These are phyloP conservation scores for Ligdia adustata DNA, from an alignment of 2,888 invertebrate genomes.

Conservation along the genomic window DNA sequence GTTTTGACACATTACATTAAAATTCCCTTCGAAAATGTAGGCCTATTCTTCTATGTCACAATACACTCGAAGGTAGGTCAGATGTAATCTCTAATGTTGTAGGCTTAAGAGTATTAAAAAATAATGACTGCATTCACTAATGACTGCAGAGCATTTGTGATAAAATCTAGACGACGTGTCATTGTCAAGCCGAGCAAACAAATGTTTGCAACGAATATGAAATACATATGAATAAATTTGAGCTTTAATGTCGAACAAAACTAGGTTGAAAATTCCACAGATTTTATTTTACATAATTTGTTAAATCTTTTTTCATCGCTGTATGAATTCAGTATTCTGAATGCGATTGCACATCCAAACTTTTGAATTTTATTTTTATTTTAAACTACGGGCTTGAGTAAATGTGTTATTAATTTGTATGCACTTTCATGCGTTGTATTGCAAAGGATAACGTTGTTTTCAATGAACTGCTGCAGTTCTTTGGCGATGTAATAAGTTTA, in stretches of 20 bases:
- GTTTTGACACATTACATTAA: constrained; percentile 14
- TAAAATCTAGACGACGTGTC: constrained; percentile 64
- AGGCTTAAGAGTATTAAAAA: constrained; percentile 15
- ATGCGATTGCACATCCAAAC: constrained; percentile 21
- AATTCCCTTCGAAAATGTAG: constrained; percentile 8
- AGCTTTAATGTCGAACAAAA: constrained; percentile 3
- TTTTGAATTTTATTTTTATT: constrained; percentile 21
- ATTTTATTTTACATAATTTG: constrained; percentile 28
- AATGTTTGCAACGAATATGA: constrained; percentile 38
- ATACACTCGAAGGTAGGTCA: not conserved
- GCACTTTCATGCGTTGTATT: not conserved
- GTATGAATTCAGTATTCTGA: constrained; percentile 41
- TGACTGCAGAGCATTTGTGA: constrained; percentile 59
- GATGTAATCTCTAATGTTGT: too few species aligned
- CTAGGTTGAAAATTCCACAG: constrained; percentile 20
- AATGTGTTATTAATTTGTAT: not conserved
- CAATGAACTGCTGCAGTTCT: too few species aligned
- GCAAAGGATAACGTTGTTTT: not conserved
- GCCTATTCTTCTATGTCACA: constrained; percentile 23
- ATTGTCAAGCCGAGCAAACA: constrained; percentile 59
- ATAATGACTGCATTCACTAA: constrained; percentile 47
- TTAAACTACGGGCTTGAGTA: constrained; percentile 4
- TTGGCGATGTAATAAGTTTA: too few species aligned
- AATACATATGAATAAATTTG: constrained; percentile 18
- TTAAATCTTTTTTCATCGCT: constrained; percentile 41